Evolutionary conservation across 2,888 invertebrate genomes (phyloP), one percentile per base, ranked within the genome.

Genomic region (Lumbricus terrestris): DNA sequence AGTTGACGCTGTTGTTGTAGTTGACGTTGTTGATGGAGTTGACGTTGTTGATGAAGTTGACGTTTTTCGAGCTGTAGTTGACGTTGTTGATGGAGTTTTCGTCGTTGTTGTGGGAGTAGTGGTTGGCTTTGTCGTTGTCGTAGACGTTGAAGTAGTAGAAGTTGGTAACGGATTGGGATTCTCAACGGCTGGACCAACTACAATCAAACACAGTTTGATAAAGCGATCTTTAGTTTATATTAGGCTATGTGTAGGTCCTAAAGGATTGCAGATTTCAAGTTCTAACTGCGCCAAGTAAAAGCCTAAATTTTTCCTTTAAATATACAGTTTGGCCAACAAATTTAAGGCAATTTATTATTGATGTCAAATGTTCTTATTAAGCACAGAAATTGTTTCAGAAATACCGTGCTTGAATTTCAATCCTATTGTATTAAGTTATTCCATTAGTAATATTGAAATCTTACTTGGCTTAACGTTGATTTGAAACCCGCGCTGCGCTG

Each of bases 11-110:
- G 90, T 69, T 16, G 82, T 35, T 16, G 90, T 69, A 13, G 82
- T 35, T 33, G 42, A 23, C 8, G 54, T 35, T 11, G 42, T 6
- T 5, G 54, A 13, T 1, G 40, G 3, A 83, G 89, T 89, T 4
- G 89, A 38, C 1, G 89, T 88, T n/a, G 89, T 83, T 35, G 89
- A 88, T n/a, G 89, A 38, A 33, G 90, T 90, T 34, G 89, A 15
- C 3, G 90, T 82, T 69, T 35, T 90, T 47, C 42, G 38, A 83
- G 90, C 5, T 20, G 90, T 90, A 89, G 90, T 47, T 38, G 89
- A 34, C 15, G 89, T 40, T 0, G 90, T 83, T 69, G 82, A 88
- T 37, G 47, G 33, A 85, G 91, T 33, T 15, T 8, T 35, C 8
- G 23, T 35, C 16, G 37, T 47, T n/a, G n/a, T 37, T 29, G 40